These are phyloP conservation scores for Epiblema foenella DNA, from an alignment of 2,888 invertebrate genomes.

Conservation along the genomic window DNA sequence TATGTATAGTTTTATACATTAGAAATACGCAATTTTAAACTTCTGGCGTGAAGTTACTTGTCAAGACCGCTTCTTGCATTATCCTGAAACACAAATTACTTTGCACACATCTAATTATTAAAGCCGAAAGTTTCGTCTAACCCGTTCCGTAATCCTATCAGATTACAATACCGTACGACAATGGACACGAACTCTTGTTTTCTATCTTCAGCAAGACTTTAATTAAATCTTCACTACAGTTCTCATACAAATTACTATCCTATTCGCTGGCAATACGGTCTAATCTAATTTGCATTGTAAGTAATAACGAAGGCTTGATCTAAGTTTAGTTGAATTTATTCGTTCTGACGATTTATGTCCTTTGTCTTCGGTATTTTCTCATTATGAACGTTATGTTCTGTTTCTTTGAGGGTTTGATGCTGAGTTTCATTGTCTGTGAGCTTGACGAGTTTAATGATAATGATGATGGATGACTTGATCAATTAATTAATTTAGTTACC, in stretches of 20 bases:
- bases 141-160: conserved; percentile 14
- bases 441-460: conserved; percentile 5
- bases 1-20: too few species aligned
- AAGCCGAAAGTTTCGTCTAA: neutral
- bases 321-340: conserved; percentile 43
- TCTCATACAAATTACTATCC: conserved; percentile 9
- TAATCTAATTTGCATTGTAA: conserved; percentile 2
- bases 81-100: neutral
- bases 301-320: conserved; percentile 38
- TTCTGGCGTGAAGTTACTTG: too few species aligned
- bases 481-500: too few species aligned
- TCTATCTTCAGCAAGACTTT: conserved; percentile 40
- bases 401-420: conserved; percentile 24
- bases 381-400: conserved; percentile 31
- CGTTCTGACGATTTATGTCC: conserved; percentile 40
- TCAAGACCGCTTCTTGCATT: neutral
- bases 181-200: conserved; percentile 35
- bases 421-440: conserved; percentile 16
- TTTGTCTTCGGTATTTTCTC: conserved; percentile 37
- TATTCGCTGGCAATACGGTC: conserved; percentile 9
- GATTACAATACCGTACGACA: conserved; percentile 34
- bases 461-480: neutral
- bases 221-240: conserved; percentile 39
- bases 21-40: too few species aligned
- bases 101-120: neutral